Base-by-base conservation (phyloP, 2,113 vertebrate genomes). In the Fulmarus glacialis region DNA sequence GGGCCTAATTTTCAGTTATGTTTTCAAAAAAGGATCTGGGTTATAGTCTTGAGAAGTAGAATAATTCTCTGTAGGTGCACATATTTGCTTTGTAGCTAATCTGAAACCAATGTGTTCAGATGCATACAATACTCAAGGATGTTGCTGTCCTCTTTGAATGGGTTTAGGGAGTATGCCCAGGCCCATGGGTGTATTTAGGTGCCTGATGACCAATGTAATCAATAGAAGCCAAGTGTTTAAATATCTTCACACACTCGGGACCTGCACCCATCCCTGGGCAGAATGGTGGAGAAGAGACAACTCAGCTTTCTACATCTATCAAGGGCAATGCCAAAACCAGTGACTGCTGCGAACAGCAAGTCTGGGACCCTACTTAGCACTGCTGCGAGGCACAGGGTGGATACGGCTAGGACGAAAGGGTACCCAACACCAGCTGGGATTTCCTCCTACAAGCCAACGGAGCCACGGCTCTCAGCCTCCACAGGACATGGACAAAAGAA, bases 341-440 rank as follows among this genome's bases (percentile, higher is more conserved):
- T 38, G 52, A 64, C 29, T 52, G 58, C 63, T 78, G 63, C 29
- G 45, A 81, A 36, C 11, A 83, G 32, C 13, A 40, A 64, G 36
- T 56, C 27, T 52, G 43, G 27, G 52, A 85, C 21, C 15, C 17
- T 43, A 26, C 26, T 63, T 26, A 59, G 32, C 12, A 53, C 26
- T 34, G 18, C 84, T 82, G 59, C 3, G 6, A 91, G 73, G 40
- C 1, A 2, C 30, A 45, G n/a, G 13, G 22, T 43, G 11, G 36
- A 21, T 47, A 43, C 0, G 1, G 12, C 26, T 12, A 18, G 77
- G 64, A 71, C 0, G 0, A 78, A 81, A 70, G 16, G 64, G 18
- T 11, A 62, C 15, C 15, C 36, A 34, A 48, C 50, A 71, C 21
- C 63, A 63, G 60, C 47, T 53, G 34, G n/a, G 43, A 73, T 71